Evolutionary conservation across 2,797 vertebrate species (phyloP).

Genomic region (Lophotriccus pileatus): DNA sequence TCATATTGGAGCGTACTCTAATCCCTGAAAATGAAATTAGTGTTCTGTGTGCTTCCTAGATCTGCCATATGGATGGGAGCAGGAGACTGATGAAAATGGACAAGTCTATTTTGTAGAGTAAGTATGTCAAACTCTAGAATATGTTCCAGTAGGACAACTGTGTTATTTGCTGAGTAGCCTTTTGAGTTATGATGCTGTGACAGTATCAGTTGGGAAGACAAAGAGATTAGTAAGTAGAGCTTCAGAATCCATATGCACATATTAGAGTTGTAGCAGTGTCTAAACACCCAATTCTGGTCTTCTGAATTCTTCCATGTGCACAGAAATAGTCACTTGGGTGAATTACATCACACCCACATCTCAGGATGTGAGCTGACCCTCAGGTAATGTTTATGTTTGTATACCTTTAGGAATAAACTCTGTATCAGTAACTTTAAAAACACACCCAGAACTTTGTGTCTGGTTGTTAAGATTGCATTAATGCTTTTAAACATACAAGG

Average conservation of each 20-base stretch:
- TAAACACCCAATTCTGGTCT: background rate
- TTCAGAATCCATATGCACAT: background rate
- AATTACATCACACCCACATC: background rate
- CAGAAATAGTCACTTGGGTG: background rate
- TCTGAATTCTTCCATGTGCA: background rate
- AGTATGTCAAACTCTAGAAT: slow-evolving; percentile 68
- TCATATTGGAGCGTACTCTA: background rate
- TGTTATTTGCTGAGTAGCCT: background rate
- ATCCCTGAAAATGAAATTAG: background rate
- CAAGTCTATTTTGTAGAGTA: slow-evolving; percentile 95
- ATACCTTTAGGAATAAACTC: background rate
- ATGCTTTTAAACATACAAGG: background rate
- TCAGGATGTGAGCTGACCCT: background rate
- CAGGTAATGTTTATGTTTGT: background rate
- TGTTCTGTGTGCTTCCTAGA: slow-evolving; percentile 73
- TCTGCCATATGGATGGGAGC: slow-evolving; percentile 96
- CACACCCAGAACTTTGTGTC: background rate
- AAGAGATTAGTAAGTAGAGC: background rate
- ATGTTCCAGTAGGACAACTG: background rate
- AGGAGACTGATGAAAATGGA: slow-evolving; percentile 93
- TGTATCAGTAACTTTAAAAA: background rate
- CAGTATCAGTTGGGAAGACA: background rate
- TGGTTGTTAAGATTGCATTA: background rate
- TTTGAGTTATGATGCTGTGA: background rate
- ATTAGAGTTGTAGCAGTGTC: background rate